Percentiles rank a stretch among this genome's conserved stretches.
phyloP scores from a whole-genome alignment of 2,113 vertebrate species.

The Sardina pilchardus region DNA sequence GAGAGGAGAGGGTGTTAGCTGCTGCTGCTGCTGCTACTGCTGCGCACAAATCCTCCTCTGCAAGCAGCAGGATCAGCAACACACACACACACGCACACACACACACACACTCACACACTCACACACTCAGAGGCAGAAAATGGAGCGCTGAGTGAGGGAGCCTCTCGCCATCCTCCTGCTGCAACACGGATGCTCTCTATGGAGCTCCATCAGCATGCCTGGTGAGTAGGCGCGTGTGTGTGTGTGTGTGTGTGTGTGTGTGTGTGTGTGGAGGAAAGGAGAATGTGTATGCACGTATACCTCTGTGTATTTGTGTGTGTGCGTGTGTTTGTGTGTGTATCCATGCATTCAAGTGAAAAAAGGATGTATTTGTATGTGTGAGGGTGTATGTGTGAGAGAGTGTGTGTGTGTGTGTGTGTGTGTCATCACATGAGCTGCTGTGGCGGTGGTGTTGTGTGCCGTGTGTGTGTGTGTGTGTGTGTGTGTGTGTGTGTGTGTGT shows the following conservation, averaged over 20 bases:
- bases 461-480: not conserved
- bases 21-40: not conserved
- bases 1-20: not conserved
- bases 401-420: constrained; percentile 10
- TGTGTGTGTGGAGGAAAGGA: not conserved
- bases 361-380: not conserved
- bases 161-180: not conserved
- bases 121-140: constrained; percentile 19
- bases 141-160: constrained; percentile 29
- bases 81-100: not conserved
- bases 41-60: not conserved
- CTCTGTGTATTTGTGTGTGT: not conserved
- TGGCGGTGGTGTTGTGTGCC: not conserved
- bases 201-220: constrained; percentile 57
- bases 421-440: not conserved
- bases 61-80: constrained; percentile 28
- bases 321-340: not conserved
- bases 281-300: too few species aligned
- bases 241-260: not conserved
- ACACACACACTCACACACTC: not conserved
- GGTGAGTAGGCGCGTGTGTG: constrained; percentile 58
- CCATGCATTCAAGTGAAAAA: not conserved
- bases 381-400: not conserved
- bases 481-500: not conserved
- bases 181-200: constrained; percentile 24